phyloP scores from a whole-genome alignment of 2,113 vertebrate genomes.

The Oreochromis tanganicae region DNA sequence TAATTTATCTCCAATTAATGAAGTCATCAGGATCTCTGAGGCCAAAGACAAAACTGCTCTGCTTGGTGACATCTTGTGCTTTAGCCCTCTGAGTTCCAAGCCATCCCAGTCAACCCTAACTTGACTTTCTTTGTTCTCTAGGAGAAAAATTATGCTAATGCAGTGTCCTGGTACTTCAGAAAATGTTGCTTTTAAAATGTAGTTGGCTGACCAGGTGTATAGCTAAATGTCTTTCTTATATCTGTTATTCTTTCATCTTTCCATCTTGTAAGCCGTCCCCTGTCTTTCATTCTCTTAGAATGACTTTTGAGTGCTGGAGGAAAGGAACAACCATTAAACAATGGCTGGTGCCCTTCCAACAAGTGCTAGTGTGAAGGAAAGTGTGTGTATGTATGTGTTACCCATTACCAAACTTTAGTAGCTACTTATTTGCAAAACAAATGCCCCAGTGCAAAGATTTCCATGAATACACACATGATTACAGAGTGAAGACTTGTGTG shows the following conservation, averaged over 20 bases:
- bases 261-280: not conserved
- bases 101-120: not conserved
- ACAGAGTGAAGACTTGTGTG: not conserved
- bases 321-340: not conserved
- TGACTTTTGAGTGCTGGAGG: not conserved
- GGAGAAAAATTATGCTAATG: not conserved
- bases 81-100: not conserved
- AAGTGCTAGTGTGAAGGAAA: not conserved
- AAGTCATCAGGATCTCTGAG: not conserved
- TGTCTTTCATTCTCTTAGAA: not conserved
- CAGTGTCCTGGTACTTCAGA: not conserved
- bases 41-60: not conserved
- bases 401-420: not conserved
- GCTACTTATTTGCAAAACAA: not conserved
- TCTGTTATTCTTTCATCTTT: not conserved
- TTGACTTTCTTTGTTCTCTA: not conserved
- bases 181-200: not conserved
- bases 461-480: not conserved
- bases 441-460: not conserved
- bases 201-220: not conserved
- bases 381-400: not conserved
- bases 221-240: not conserved
- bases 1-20: not conserved
- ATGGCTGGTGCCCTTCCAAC: not conserved
- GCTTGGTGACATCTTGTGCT: not conserved